Conservation (phyloP, 2,888 invertebrate species). For the Sceliomorpha sp. region DNA sequence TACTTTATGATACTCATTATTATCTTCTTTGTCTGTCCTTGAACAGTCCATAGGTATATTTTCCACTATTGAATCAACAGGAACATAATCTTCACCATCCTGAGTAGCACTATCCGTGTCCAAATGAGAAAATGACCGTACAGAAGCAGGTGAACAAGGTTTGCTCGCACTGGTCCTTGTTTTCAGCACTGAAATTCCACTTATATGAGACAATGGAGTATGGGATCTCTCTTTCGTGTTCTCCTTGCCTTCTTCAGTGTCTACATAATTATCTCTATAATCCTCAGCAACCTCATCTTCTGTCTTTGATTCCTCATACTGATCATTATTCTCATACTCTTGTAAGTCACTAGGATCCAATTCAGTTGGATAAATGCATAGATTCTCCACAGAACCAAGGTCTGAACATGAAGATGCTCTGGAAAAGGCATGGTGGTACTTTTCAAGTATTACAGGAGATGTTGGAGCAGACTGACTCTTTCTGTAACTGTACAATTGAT, state of each 20-base stretch:
- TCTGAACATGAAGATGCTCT: conserved; percentile 68
- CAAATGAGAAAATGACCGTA: conserved; percentile 68
- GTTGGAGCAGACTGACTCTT: conserved; percentile 72
- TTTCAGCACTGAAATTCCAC: conserved; percentile 70
- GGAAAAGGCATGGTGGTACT: conserved; percentile 58
- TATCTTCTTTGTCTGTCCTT: conserved; percentile 54
- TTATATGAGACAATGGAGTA: conserved; percentile 69
- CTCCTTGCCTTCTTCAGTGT: conserved; percentile 68
- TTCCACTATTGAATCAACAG: conserved; percentile 50
- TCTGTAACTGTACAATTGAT: conserved; percentile 67
- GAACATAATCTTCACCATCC: conserved; percentile 66
- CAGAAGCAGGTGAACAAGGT: conserved; percentile 73
- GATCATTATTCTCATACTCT: conserved; percentile 63
- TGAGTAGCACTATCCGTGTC: conserved; percentile 65
- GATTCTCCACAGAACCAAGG: conserved; percentile 70
- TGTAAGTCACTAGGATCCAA: conserved; percentile 66
- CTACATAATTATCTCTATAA: conserved; percentile 75
- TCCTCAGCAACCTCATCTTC: conserved; percentile 76
- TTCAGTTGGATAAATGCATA: conserved; percentile 67
- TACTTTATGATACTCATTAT: conserved; percentile 17
- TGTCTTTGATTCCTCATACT: conserved; percentile 80
- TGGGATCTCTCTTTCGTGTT: conserved; percentile 63
- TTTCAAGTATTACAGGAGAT: conserved; percentile 67
- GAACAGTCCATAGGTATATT: conserved; percentile 70
- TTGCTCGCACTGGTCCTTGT: conserved; percentile 75